phyloP scores from a whole-genome alignment of 2,113 vertebrate species.

The Turdus rufiventris region DNA sequence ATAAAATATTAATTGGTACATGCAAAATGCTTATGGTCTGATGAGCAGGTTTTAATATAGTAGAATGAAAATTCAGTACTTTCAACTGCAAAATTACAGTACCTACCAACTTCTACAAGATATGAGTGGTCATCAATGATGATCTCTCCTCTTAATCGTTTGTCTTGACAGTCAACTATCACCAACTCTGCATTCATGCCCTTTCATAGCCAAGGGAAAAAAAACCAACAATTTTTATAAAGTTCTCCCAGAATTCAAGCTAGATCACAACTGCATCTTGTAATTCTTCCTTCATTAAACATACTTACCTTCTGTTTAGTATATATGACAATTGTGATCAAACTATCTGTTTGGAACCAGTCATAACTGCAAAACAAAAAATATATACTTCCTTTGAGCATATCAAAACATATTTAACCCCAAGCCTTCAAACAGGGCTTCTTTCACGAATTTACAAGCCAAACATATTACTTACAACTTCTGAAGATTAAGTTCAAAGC shows the following conservation, averaged over 20 bases:
- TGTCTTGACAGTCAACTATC: slow-evolving; percentile 77
- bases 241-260: not conserved
- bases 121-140: slow-evolving; percentile 83
- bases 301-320: slow-evolving; percentile 80
- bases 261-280: not conserved
- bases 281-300: not conserved
- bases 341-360: slow-evolving; percentile 92
- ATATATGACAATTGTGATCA: slow-evolving; percentile 85
- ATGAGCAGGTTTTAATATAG: not conserved
- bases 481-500: not conserved
- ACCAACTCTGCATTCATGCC: slow-evolving; percentile 76
- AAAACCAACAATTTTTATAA: not conserved
- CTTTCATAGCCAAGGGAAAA: slow-evolving; percentile 49
- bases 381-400: not conserved
- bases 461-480: not conserved
- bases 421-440: not conserved
- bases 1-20: not conserved
- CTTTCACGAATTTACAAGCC: not conserved
- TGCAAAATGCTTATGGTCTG: not conserved
- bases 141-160: slow-evolving; percentile 79
- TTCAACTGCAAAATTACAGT: not conserved
- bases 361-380: slow-evolving; percentile 82
- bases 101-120: slow-evolving; percentile 86
- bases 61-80: not conserved
- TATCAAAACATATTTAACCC: not conserved